These are phyloP conservation scores for Lepidocyrtoides sp. DNA, from an alignment of 2,888 invertebrate species.

Conservation along the genomic window DNA sequence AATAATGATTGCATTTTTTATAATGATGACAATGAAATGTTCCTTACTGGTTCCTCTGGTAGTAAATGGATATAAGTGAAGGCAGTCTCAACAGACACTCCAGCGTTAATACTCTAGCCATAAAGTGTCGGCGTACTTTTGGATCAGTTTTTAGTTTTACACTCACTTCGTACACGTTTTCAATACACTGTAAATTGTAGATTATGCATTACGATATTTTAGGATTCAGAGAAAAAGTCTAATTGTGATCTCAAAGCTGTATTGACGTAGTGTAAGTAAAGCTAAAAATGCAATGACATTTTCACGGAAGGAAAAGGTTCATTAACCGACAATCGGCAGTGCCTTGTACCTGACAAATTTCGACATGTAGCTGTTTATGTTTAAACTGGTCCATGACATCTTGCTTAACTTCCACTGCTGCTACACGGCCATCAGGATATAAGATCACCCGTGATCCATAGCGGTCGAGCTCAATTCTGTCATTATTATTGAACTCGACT, in stretches of 20 bases:
- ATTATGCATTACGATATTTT: too few species aligned
- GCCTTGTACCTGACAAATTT: conserved; percentile 51
- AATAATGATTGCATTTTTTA: background rate
- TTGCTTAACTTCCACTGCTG: conserved; percentile 47
- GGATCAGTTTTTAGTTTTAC: background rate
- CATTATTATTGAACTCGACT: background rate
- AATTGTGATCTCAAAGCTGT: too few species aligned
- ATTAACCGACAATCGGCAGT: background rate
- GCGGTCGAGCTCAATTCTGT: background rate
- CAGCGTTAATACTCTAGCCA: conserved; percentile 35
- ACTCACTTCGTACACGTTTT: conserved; percentile 33
- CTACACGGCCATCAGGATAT: conserved; percentile 37
- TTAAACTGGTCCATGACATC: conserved; percentile 17
- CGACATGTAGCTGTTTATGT: background rate
- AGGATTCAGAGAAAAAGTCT: too few species aligned
- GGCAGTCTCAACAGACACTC: conserved; percentile 16
- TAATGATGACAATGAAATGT: background rate
- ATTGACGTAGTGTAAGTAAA: too few species aligned
- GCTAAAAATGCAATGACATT: background rate
- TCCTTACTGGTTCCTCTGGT: conserved; percentile 13
- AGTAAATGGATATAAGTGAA: background rate
- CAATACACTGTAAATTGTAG: conserved; percentile 27
- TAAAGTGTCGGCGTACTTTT: conserved; percentile 36
- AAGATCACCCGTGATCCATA: conserved; percentile 58
- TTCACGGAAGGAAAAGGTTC: background rate